Base-by-base conservation (phyloP, 1,140 invertebrate species). In the Drosophila equinoxialis region DNA sequence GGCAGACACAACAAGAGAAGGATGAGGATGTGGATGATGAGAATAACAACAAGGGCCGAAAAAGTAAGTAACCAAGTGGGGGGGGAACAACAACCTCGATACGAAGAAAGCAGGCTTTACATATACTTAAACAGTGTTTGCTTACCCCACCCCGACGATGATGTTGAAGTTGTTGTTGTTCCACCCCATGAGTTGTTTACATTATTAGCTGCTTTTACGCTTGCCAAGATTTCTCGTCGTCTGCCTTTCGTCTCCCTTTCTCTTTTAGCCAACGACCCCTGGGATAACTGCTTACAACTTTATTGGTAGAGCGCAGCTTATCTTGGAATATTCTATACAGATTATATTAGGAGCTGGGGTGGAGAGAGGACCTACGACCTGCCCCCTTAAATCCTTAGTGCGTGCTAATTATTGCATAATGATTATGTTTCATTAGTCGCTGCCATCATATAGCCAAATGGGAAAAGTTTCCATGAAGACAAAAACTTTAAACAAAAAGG, bases 321-420 rank as follows among this genome's bases (percentile, higher is more conserved):
- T 67, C 64, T 37, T 30, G 11, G 51, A 61, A 35, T 51, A 23
- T 39, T 39, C 14, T 48, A 48, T 17, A 8, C 35, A 17, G 10
- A 35, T 37, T 37, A 42, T n/a, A 30, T 13, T 11, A 10, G 26
- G 61, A 14, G 20, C 1, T 37, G 35, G 35, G 35, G 37, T 5
- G n/a, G n/a, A 11, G 37, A 13, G 37, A 11, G 11, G 11, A 13
- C n/a, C 41, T 7, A 7, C 17, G 45, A 51, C 45, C 45, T 51
- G 45, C 3, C 35, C 33, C 3, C 65, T 71, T 66, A 66, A 59
- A 23, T 65, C 75, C 75, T 87, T 70, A 76, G 68, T 71, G 76
- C 61, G 76, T 79, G 83, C 83, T 89, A 86, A 86, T 86, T 86
- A 89, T 83, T 87, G 68, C 84, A 79, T 83, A 77, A 86, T 89